Evolutionary conservation across 30 jellyfish, hydroid and myxozoan genomes (phyloP).

Genomic region (Turritopsis rubra): DNA sequence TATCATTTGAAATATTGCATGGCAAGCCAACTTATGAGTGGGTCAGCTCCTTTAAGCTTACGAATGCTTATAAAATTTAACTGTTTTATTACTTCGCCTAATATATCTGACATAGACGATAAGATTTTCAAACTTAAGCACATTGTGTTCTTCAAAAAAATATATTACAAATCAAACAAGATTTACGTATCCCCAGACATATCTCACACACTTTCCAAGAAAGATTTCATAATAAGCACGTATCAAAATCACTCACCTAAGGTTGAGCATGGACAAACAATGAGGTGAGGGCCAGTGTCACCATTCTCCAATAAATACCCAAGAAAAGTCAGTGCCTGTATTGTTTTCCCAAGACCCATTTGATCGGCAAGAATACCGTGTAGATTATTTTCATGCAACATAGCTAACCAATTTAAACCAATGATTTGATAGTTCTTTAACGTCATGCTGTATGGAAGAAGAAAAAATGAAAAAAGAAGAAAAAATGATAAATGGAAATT

Average conservation of each 20-base stretch:
- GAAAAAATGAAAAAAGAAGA: not conserved
- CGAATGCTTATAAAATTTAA: too few relatives aligned
- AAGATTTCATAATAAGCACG: too few relatives aligned
- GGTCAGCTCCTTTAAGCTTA: too few relatives aligned
- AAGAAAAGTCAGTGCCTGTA: slow-evolving; percentile 72
- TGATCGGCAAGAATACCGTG: slow-evolving; percentile 85
- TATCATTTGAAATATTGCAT: too few relatives aligned
- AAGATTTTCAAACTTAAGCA: too few relatives aligned
- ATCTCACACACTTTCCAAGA: too few relatives aligned
- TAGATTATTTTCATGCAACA: slow-evolving; percentile 65
- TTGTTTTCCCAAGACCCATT: slow-evolving; percentile 92
- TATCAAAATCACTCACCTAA: slow-evolving; percentile 41
- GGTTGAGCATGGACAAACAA: slow-evolving; percentile 71
- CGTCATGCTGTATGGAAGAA: slow-evolving; percentile 26
- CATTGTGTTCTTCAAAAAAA: too few relatives aligned
- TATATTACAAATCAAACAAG: too few relatives aligned
- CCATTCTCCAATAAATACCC: slow-evolving; percentile 70
- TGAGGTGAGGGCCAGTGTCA: slow-evolving; percentile 54
- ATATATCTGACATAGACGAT: too few relatives aligned
- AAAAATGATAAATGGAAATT: not conserved
- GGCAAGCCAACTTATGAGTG: too few relatives aligned
- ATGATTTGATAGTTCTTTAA: slow-evolving; percentile 57
- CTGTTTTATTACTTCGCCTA: too few relatives aligned
- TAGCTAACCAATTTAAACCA: slow-evolving; percentile 69
- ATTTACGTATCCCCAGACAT: too few relatives aligned